Evolutionary conservation across 2,888 invertebrate genomes (phyloP).

Genomic region (Alsophila aescularia): DNA sequence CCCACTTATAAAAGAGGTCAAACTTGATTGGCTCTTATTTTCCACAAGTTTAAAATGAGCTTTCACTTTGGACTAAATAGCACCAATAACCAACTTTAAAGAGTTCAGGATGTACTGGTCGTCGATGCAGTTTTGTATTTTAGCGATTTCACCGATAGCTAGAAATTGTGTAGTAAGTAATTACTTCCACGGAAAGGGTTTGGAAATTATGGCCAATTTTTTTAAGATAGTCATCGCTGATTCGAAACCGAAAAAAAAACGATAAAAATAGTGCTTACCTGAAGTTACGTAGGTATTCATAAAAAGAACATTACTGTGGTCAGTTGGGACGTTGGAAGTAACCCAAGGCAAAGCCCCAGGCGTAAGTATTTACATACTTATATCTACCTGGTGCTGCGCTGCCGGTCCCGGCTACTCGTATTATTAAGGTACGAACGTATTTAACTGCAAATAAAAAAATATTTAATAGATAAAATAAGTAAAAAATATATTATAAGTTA

Average conservation of each 20-base stretch:
- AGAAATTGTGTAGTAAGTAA: slow-evolving; percentile 22
- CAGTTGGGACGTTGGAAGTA: too few relatives aligned
- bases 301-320: too few relatives aligned
- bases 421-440: too few relatives aligned
- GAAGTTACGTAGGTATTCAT: too few relatives aligned
- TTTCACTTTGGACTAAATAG: not conserved
- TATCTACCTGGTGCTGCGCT: too few relatives aligned
- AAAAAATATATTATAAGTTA: too few relatives aligned
- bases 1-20: not conserved
- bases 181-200: slow-evolving; percentile 25
- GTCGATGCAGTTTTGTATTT: slow-evolving; percentile 12
- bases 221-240: slow-evolving; percentile 14
- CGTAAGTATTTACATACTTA: too few relatives aligned
- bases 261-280: not conserved
- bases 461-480: too few relatives aligned
- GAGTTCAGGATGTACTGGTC: slow-evolving; percentile 6
- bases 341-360: too few relatives aligned
- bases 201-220: slow-evolving; percentile 11
- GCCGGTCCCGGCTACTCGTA: too few relatives aligned
- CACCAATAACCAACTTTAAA: not conserved
- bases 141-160: slow-evolving; percentile 25
- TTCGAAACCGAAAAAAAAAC: slow-evolving; percentile 7
- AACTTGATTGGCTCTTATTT: not conserved
- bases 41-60: too few relatives aligned
- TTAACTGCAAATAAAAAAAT: too few relatives aligned